phyloP scores from a whole-genome alignment of 2,888 invertebrate genomes.

The Rhagonycha fulva region DNA sequence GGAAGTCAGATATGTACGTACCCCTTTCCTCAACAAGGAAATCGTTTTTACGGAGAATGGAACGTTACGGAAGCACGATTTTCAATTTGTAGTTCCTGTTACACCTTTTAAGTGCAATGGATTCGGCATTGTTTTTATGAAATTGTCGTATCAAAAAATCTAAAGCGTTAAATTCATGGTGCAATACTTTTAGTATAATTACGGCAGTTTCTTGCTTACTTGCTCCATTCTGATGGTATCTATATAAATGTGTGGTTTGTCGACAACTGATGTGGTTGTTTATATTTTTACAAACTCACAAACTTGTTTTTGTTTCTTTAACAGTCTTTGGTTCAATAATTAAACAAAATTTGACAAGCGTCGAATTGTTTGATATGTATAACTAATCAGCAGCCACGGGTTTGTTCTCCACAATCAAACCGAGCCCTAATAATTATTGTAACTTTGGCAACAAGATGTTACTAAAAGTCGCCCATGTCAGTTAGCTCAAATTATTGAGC shows the following conservation, averaged over 20 bases:
- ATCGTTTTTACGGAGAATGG: background rate
- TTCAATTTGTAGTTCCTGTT: background rate
- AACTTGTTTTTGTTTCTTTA: background rate
- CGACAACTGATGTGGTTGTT: too few species aligned
- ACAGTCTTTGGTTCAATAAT: too few species aligned
- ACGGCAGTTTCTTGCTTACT: too few species aligned
- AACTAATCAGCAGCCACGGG: too few species aligned
- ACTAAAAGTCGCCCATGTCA: too few species aligned
- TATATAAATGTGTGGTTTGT: background rate
- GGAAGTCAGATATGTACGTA: too few species aligned
- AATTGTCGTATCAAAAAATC: background rate
- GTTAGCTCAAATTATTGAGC: too few species aligned
- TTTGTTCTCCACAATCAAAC: too few species aligned
- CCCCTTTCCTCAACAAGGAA: background rate
- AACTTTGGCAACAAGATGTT: too few species aligned
- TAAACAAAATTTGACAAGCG: too few species aligned
- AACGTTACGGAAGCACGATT: background rate
- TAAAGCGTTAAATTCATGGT: background rate
- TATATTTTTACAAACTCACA: too few species aligned
- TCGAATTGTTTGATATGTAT: background rate
- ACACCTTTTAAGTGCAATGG: background rate
- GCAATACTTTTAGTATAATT: background rate
- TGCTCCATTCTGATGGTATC: background rate
- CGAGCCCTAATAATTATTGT: too few species aligned
- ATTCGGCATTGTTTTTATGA: background rate